Evolutionary conservation across 1,140 invertebrate species (phyloP), one percentile per base, ranked within the genome.

Genomic region (Sinella curviseta): DNA sequence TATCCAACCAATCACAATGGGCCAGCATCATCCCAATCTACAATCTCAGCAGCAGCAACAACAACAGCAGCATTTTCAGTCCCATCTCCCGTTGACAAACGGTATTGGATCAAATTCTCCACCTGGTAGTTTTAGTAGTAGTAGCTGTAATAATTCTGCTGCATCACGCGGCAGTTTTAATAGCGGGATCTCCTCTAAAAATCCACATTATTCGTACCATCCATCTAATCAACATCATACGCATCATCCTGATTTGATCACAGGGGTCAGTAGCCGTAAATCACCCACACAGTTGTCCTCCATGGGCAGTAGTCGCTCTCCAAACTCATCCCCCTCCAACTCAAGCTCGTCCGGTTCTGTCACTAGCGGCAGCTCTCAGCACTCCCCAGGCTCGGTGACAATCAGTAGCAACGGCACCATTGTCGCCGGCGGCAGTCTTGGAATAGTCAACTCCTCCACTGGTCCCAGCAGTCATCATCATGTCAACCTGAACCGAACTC

Each of bases 401-500:
- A 54, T 36, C 74, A 67, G 54, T 30, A 79, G 78, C 12, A 24
- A 70, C 16, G 76, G 79, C 16, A 81, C 80, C 0, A 82, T 80
- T 33, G 81, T 80, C 1, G 82, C 80, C 16, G 81, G 81, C n/a
- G 83, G 83, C 8, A 81, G 74, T 75, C 55, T 81, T 0, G 79
- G 79, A 31, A 77, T 83, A 55, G 75, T 81, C 67, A 82, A 79
- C 28, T 79, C 82, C 8, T 74, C 74, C 77, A 70, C 79, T 16
- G 79, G 60, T 70, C 34, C 77, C 24, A 77, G 36, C 54, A 67
- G 80, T 55, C 81, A 82, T 35, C 81, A 84, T 65, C 83, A 82
- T 77, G 82, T 82, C 57, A 83, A 83, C 77, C 39, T 83, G 78
- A 84, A 83, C 36, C 67, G 80, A 79, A 92, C 94, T n/a, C 94